These are phyloP conservation scores for Scophthalmus maximus DNA, from an alignment of 2,113 vertebrate genomes.

Conservation along the genomic window DNA sequence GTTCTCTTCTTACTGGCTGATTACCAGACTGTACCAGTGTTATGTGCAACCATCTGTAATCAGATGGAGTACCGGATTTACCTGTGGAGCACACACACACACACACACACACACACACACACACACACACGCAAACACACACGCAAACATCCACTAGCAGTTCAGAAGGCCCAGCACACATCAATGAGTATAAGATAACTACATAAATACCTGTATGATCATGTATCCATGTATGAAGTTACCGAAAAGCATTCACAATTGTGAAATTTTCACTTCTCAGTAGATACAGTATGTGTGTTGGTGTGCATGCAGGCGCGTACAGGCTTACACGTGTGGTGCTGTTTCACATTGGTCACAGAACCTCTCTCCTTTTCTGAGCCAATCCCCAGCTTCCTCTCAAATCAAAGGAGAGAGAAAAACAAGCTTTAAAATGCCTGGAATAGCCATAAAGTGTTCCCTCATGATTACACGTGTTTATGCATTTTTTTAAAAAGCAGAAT, in stretches of 20 bases:
- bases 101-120: slow-evolving; percentile 7
- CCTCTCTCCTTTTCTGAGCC: slow-evolving; percentile 53
- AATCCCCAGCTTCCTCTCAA: slow-evolving; percentile 71
- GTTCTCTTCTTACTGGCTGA: slow-evolving; percentile 44
- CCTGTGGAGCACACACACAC: neutral
- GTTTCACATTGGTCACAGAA: slow-evolving; percentile 83
- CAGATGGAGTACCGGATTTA: slow-evolving; percentile 19
- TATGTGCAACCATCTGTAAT: slow-evolving; percentile 38
- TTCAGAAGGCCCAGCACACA: neutral
- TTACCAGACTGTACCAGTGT: slow-evolving; percentile 39
- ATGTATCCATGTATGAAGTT: neutral
- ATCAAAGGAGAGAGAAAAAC: slow-evolving; percentile 74
- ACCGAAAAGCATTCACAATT: neutral
- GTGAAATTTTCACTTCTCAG: slow-evolving; percentile 1
- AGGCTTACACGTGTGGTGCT: slow-evolving; percentile 49
- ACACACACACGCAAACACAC: slow-evolving; percentile 5
- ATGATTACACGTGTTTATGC: slow-evolving; percentile 28
- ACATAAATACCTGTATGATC: neutral
- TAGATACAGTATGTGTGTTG: neutral
- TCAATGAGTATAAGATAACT: neutral
- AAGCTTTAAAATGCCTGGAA: slow-evolving; percentile 73
- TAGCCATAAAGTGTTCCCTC: slow-evolving; percentile 59
- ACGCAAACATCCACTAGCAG: neutral
- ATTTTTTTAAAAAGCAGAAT: slow-evolving; percentile 6
- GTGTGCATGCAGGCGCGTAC: slow-evolving; percentile 28